phyloP scores from a whole-genome alignment of 2,797 vertebrate species.

The Hoplostethus mediterraneus region DNA sequence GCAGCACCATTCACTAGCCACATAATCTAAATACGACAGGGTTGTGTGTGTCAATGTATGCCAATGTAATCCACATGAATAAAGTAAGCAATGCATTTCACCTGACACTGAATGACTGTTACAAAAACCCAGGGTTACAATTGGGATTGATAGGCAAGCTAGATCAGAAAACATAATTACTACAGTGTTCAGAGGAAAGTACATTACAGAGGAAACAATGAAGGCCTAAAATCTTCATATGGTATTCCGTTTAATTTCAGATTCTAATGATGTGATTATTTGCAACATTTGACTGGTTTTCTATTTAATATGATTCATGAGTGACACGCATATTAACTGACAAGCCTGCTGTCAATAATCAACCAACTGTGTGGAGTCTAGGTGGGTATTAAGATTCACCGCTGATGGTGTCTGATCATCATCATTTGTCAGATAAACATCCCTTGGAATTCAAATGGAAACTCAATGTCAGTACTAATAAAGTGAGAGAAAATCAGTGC shows the following conservation, averaged over 20 bases:
- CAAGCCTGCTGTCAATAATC: slow-evolving; percentile 69
- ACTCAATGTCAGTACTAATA: slow-evolving; percentile 43
- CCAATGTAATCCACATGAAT: too few relatives aligned
- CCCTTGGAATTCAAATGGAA: slow-evolving; percentile 57
- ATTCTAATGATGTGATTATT: slow-evolving; percentile 53
- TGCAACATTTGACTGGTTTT: slow-evolving; percentile 63
- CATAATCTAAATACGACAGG: too few relatives aligned
- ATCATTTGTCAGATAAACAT: slow-evolving; percentile 71
- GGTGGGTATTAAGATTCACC: slow-evolving; percentile 51
- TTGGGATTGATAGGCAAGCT: slow-evolving; percentile 25
- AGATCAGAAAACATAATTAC: slow-evolving; percentile 37
- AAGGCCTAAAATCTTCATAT: slow-evolving; percentile 64
- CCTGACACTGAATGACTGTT: too few relatives aligned
- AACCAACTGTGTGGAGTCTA: slow-evolving; percentile 41
- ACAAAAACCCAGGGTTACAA: slow-evolving; percentile 20
- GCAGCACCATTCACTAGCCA: too few relatives aligned
- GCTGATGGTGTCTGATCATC: slow-evolving; percentile 52
- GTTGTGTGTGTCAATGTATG: too few relatives aligned
- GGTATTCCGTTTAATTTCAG: slow-evolving; percentile 51
- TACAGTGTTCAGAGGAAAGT: slow-evolving; percentile 9
- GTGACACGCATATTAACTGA: slow-evolving; percentile 65
- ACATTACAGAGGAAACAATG: slow-evolving; percentile 52
- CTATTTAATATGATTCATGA: slow-evolving; percentile 50
- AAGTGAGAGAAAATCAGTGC: slow-evolving; percentile 18
- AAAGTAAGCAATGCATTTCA: too few relatives aligned